These are phyloP conservation scores for Heteromyza rotundicornis DNA, from an alignment of 2,888 invertebrate genomes.

Conservation along the genomic window DNA sequence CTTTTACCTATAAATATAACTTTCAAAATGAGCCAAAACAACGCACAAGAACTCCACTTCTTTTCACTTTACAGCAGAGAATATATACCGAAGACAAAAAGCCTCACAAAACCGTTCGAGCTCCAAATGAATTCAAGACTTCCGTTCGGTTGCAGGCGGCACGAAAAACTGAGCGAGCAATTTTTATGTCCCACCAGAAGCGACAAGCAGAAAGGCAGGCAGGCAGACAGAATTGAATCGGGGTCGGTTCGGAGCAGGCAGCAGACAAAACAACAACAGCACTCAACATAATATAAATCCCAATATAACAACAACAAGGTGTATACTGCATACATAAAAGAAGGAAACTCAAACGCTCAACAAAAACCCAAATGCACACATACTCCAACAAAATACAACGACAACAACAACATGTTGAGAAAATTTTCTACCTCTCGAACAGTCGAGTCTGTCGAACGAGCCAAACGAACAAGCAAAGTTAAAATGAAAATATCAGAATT, in stretches of 20 bases:
- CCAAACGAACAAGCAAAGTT: not conserved
- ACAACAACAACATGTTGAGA: not conserved
- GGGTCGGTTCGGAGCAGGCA: too few species aligned
- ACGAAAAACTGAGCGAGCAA: constrained; percentile 27
- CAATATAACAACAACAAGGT: not conserved
- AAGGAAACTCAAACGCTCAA: too few species aligned
- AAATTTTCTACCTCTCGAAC: not conserved
- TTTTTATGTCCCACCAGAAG: not conserved
- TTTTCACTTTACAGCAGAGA: too few species aligned
- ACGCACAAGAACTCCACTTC: too few species aligned
- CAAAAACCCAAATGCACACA: too few species aligned
- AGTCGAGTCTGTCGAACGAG: too few species aligned
- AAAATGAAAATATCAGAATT: not conserved
- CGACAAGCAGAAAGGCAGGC: not conserved
- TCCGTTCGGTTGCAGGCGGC: constrained; percentile 32
- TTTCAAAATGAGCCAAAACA: too few species aligned
- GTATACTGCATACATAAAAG: too few species aligned
- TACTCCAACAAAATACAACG: not conserved
- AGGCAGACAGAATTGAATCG: too few species aligned
- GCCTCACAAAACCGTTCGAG: too few species aligned
- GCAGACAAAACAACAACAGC: not conserved
- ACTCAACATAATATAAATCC: not conserved
- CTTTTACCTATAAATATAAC: too few species aligned
- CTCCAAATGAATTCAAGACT: not conserved
- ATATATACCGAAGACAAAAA: not conserved